Base-by-base conservation (phyloP, 2,797 vertebrate genomes). In the Ctenopoma kingsleyae region DNA sequence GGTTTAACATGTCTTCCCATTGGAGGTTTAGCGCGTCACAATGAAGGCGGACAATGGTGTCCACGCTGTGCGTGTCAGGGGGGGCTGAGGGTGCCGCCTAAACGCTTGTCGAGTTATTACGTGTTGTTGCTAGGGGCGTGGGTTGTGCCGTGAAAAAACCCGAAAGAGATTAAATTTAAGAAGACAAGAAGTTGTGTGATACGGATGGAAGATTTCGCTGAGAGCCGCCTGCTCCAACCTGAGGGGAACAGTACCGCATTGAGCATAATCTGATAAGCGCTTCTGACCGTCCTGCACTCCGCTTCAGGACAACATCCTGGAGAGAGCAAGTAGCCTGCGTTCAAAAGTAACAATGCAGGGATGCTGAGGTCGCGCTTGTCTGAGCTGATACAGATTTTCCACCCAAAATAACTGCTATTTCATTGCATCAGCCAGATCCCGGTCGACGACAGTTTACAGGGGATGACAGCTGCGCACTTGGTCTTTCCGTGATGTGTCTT, bases 41-140 rank as follows among this genome's bases (percentile, higher is more conserved):
- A 15, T 46, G 67, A 80, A 78, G 86, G 83, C 80, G 86, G 76
- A 75, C 67, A 38, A 76, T 53, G 78, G 73, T 78, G 87, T 76
- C 82, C 86, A 81, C 74, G 54, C 81, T 74, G 85, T 76, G 78
- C 48, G 81, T 81, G 75, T 50, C 64, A 53, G 40, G 46, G 67
- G 81, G 86, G 74, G 77, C 64, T 76, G 71, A 78, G 76, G 86
- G 87, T 83, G 74, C 82, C 79, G 89, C 87, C 87, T 83, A 52
- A 78, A 85, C 91, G 78, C 92, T 80, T 76, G 87, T 77, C 9
- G 68, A 78, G 36, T 87, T 83, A 93, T 93, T 93, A 41, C 89
- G 86, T 77, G 77, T 77, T 92, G 94, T 93, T 93, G 93, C 92
- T 91, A 93, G 85, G 93, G 91, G 92, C 91, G 91, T 91, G 91